phyloP scores from a whole-genome alignment of 2,888 invertebrate species.

The Chymomyza amoena region DNA sequence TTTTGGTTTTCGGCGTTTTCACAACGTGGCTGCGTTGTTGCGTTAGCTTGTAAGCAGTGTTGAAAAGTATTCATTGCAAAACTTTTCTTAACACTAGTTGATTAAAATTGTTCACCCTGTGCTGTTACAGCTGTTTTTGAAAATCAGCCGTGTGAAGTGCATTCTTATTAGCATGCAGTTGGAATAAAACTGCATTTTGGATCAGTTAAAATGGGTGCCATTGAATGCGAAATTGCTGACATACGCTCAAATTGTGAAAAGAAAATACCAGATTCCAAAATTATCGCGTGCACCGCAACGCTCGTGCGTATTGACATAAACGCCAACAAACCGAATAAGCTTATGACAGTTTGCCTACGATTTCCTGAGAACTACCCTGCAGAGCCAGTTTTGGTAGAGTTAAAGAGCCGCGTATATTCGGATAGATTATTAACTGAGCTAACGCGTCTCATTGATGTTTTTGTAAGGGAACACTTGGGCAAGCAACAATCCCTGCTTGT shows the following conservation, averaged over 20 bases:
- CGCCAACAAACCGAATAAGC: slow-evolving; percentile 81
- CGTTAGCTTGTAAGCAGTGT: neutral
- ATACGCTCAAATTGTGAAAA: slow-evolving; percentile 83
- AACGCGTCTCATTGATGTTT: slow-evolving; percentile 81
- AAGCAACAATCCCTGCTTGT: slow-evolving; percentile 82
- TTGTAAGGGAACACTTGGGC: slow-evolving; percentile 81
- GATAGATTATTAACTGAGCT: slow-evolving; percentile 83
- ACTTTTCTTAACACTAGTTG: neutral
- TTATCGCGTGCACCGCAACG: slow-evolving; percentile 83
- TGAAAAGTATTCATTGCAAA: neutral
- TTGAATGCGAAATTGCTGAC: slow-evolving; percentile 84
- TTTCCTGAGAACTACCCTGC: slow-evolving; percentile 84
- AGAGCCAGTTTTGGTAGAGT: slow-evolving; percentile 82
- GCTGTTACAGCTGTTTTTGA: neutral
- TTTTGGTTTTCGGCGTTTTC: slow-evolving; percentile 44
- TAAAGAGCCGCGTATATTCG: slow-evolving; percentile 85
- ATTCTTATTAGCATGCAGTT: too few relatives aligned
- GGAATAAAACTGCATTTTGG: neutral
- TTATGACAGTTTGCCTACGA: slow-evolving; percentile 83
- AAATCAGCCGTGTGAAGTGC: neutral
- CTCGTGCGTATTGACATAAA: slow-evolving; percentile 85
- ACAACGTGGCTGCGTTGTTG: slow-evolving; percentile 67
- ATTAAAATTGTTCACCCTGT: neutral
- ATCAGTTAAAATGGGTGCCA: neutral
- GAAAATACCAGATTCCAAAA: slow-evolving; percentile 82